These are phyloP conservation scores for Bombus haemorrhoidalis DNA, from an alignment of 1,140 invertebrate species.

Conservation along the genomic window DNA sequence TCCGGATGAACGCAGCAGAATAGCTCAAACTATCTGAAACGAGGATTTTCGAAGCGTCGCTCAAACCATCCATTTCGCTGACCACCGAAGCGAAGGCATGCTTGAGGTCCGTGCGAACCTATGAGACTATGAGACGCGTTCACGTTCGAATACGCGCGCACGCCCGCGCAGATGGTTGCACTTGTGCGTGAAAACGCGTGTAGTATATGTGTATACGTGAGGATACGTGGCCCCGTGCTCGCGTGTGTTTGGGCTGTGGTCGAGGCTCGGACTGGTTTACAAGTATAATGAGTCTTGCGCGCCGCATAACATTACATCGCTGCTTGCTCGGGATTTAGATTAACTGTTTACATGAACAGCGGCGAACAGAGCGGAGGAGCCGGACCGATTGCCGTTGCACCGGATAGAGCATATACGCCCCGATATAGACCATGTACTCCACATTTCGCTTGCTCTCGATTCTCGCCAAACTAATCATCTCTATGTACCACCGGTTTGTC, in stretches of 20 bases:
- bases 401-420: constrained; percentile 56
- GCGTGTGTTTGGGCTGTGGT: constrained; percentile 73
- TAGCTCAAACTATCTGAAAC: not conserved
- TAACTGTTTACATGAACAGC: constrained; percentile 82
- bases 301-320: constrained; percentile 82
- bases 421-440: constrained; percentile 43
- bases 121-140: constrained; percentile 41
- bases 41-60: not conserved
- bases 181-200: constrained; percentile 46
- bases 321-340: constrained; percentile 83
- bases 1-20: not conserved
- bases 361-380: constrained; percentile 67
- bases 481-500: not conserved
- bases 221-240: constrained; percentile 8
- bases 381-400: constrained; percentile 74
- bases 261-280: constrained; percentile 81
- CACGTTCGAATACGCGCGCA: constrained; percentile 37
- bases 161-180: constrained; percentile 38
- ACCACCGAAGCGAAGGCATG: not conserved
- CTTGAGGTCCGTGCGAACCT: constrained; percentile 33
- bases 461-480: constrained; percentile 39
- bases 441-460: constrained; percentile 36
- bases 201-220: constrained; percentile 6
- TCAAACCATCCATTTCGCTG: constrained; percentile 17
- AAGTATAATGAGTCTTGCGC: constrained; percentile 84